phyloP scores from a whole-genome alignment of 1,140 invertebrate genomes.

The Drosophila bipectinata region DNA sequence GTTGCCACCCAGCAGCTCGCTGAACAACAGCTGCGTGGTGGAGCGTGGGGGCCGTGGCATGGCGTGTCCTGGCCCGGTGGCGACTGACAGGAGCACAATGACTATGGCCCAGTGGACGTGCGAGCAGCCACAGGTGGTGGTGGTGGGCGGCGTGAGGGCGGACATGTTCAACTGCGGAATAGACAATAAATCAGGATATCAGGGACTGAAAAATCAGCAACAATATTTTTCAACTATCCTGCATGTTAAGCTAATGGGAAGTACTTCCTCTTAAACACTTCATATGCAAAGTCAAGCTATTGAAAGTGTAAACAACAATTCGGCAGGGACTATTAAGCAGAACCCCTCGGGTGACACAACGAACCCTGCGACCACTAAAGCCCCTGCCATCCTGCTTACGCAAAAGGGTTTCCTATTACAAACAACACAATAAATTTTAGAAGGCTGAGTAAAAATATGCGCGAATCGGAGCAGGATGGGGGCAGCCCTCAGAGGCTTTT shows the following conservation, averaged over 20 bases:
- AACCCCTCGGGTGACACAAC: constrained; percentile 1
- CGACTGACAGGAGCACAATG: constrained; percentile 73
- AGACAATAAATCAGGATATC: constrained; percentile 17
- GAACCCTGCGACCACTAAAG: neutral
- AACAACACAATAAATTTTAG: constrained; percentile 65
- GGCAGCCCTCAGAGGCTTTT: constrained; percentile 21
- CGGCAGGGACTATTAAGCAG: constrained; percentile 56
- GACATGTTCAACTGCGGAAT: constrained; percentile 52
- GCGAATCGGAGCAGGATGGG: constrained; percentile 15
- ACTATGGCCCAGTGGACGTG: constrained; percentile 57
- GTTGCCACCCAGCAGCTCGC: constrained; percentile 52
- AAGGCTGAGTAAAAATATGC: constrained; percentile 48
- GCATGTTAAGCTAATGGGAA: neutral
- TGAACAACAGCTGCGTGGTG: constrained; percentile 61
- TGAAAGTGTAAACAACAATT: constrained; percentile 13
- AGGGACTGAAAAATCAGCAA: neutral
- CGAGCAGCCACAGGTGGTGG: constrained; percentile 37
- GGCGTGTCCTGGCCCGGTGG: constrained; percentile 50
- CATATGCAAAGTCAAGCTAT: neutral
- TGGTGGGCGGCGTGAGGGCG: constrained; percentile 22
- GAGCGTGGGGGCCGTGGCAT: constrained; percentile 47
- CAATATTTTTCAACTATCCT: neutral
- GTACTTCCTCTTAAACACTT: neutral
- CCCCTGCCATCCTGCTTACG: constrained; percentile 50
- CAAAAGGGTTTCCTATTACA: constrained; percentile 80